phyloP scores from a whole-genome alignment of 2,113 vertebrate species.

The Seriola quinqueradiata region DNA sequence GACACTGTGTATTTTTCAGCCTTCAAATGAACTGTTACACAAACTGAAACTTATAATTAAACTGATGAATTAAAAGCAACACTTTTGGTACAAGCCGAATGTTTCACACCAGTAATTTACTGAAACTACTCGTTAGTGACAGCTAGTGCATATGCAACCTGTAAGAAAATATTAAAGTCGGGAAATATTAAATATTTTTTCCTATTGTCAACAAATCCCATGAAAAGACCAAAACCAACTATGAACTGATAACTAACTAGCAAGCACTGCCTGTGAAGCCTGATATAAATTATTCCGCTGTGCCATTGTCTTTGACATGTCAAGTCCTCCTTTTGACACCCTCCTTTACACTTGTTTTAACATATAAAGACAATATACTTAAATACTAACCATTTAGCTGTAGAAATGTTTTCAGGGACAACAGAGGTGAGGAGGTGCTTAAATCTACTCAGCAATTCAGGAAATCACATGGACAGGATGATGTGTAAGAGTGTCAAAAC shows the following conservation, averaged over 20 bases:
- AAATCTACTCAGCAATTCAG: constrained; percentile 43
- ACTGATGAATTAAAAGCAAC: constrained; percentile 26
- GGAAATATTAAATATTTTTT: neutral
- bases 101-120: constrained; percentile 27
- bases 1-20: constrained; percentile 33
- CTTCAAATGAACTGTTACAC: constrained; percentile 36
- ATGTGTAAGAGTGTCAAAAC: constrained; percentile 53
- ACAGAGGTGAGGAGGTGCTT: constrained; percentile 27
- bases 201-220: constrained; percentile 16
- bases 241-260: constrained; percentile 8
- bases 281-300: neutral
- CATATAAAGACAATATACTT: neutral
- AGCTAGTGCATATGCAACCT: neutral
- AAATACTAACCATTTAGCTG: neutral
- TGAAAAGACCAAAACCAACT: constrained; percentile 15
- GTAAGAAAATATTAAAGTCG: constrained; percentile 17
- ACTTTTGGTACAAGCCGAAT: constrained; percentile 19
- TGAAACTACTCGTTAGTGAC: neutral
- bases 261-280: constrained; percentile 12
- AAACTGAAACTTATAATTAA: constrained; percentile 35
- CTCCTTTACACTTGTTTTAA: neutral
- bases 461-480: constrained; percentile 36
- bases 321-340: neutral
- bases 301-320: too few species aligned
- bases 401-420: constrained; percentile 11